Base-by-base conservation (phyloP, 2,888 invertebrate species). In the Alentia gelatinosa region DNA sequence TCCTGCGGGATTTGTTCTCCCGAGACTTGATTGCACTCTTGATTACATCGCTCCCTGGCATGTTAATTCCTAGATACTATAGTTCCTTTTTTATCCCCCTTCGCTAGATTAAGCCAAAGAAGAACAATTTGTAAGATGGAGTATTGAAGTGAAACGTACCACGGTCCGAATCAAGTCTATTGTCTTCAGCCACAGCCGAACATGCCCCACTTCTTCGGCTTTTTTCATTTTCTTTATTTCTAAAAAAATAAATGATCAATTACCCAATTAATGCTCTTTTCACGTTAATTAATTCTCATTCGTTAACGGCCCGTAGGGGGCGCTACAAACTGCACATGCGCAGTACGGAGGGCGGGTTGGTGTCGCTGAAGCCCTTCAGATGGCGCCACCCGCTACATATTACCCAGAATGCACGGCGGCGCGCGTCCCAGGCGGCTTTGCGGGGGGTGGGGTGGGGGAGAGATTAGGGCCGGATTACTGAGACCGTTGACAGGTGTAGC, bases 41-140 rank as follows among this genome's bases (percentile, higher is more conserved):
- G 68, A 68, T 68, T 68, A 68, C 30, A 68, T 68, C 68, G 68
- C 12, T 30, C 33, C 12, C 12, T 68, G 68, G 68, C 68, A 68
- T 68, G 68, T 68, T 68, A 68, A 68, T 68, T 68, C 12, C 68
- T 68, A 68, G 68, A 68, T 68, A 68, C 26, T n/a, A n/a, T n/a
- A n/a, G 12, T 26, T 12, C 30, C 12, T 30, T 68, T 68, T 68
- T 68, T 68, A 26, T 42, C 12, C 56, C 19, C 56, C 26, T 30
- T 30, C 68, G 26, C 56, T 68, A 3, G 68, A 68, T 68, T 12
- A 68, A 68, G 26, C n/a, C 9, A 68, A 68, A 68, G 15, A 30
- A 15, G 1, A 30, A 15, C 12, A 30, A 30, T 68, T 30, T 68
- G 68, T 68, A 68, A 68, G 68, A 68, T 68, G 26, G 68, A 68